phyloP scores from a whole-genome alignment of 2,888 invertebrate genomes.

The Leptarthrus brevirostris region DNA sequence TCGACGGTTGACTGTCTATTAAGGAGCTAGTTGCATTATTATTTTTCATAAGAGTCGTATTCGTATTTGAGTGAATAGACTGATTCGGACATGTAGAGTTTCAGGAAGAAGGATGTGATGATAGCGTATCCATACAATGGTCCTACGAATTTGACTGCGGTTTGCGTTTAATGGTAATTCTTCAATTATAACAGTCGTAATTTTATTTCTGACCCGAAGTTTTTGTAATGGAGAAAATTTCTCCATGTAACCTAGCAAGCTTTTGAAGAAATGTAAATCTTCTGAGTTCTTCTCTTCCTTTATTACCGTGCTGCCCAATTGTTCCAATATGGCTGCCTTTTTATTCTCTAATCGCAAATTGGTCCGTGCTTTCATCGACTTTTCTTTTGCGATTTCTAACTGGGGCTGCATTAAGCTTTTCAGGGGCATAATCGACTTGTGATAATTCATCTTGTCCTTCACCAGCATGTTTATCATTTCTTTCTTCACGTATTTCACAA shows the following conservation, averaged over 20 bases:
- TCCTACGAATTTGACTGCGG: not conserved
- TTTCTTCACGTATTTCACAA: not conserved
- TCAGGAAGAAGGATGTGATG: too few relatives aligned
- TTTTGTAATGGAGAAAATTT: constrained; percentile 6
- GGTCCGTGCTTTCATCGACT: not conserved
- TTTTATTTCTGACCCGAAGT: constrained; percentile 2
- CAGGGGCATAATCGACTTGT: not conserved
- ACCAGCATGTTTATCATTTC: not conserved
- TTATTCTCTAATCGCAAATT: not conserved
- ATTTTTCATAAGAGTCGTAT: too few relatives aligned
- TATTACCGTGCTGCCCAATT: not conserved
- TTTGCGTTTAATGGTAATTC: not conserved
- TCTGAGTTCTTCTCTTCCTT: not conserved
- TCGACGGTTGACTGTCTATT: too few relatives aligned
- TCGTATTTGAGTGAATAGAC: too few relatives aligned
- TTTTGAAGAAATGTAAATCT: constrained; percentile 18
- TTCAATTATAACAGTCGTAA: not conserved
- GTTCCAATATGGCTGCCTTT: not conserved
- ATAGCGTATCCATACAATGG: too few relatives aligned
- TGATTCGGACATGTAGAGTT: too few relatives aligned
- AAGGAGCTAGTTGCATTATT: too few relatives aligned
- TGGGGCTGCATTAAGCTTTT: not conserved
- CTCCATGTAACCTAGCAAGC: constrained; percentile 8
- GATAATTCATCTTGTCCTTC: not conserved
- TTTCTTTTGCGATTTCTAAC: not conserved